Conservation (phyloP, 2,797 vertebrate genomes). For the Squalus acanthias region DNA sequence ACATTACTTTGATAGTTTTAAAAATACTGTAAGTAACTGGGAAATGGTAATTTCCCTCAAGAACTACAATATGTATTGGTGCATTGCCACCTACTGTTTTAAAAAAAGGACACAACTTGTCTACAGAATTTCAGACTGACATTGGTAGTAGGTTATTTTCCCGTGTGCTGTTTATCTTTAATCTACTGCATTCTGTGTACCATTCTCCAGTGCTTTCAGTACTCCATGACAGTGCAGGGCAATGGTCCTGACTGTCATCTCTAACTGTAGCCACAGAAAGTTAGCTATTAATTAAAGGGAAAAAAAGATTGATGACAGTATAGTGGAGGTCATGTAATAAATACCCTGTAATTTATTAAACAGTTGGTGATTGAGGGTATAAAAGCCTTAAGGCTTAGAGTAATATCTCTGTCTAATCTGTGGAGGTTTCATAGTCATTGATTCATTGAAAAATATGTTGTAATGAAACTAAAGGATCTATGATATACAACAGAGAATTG, state of each 20-base stretch:
- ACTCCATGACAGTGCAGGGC: background rate
- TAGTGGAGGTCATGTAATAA: background rate
- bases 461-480: too few relatives aligned
- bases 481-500: too few relatives aligned
- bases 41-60: background rate
- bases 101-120: background rate
- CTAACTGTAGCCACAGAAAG: background rate
- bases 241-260: background rate
- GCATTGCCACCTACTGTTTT: background rate
- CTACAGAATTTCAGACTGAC: background rate
- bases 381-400: background rate
- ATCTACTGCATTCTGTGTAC: background rate
- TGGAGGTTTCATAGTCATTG: background rate
- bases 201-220: background rate
- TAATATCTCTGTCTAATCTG: background rate
- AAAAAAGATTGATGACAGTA: background rate
- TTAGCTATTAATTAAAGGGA: background rate
- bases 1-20: background rate
- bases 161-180: background rate
- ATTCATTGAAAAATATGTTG: too few relatives aligned
- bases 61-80: background rate
- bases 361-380: background rate
- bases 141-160: background rate
- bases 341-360: background rate
- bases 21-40: background rate